These are phyloP conservation scores for Columba livia DNA, from an alignment of 2,113 vertebrate species.

Conservation along the genomic window DNA sequence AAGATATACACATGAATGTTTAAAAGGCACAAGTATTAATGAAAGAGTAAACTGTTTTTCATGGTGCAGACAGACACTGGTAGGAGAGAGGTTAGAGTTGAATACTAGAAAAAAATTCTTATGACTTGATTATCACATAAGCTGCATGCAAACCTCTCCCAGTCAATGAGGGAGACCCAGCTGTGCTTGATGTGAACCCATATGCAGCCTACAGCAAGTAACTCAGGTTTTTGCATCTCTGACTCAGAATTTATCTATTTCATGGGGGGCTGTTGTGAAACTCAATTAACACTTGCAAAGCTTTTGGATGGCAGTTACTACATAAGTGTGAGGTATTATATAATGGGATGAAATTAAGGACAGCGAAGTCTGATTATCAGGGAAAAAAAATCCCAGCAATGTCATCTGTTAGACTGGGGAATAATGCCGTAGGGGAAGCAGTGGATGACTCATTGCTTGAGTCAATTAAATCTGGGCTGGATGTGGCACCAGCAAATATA, in stretches of 20 bases:
- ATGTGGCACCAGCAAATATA: slow-evolving; percentile 40
- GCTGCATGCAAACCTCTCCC: background rate
- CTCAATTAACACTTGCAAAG: slow-evolving; percentile 47
- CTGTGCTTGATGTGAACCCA: background rate
- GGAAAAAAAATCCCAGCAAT: slow-evolving; percentile 28
- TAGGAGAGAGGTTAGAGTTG: background rate
- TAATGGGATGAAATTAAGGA: slow-evolving; percentile 68
- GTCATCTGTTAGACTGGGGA: slow-evolving; percentile 28
- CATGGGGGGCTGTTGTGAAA: slow-evolving; percentile 22
- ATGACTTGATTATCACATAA: background rate
- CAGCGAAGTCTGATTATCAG: slow-evolving; percentile 56
- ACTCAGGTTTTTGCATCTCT: slow-evolving; percentile 21
- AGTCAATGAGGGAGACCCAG: background rate
- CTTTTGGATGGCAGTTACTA: slow-evolving; percentile 11
- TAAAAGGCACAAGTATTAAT: background rate
- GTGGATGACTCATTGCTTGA: slow-evolving; percentile 44
- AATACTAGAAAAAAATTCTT: background rate
- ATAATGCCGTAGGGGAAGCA: slow-evolving; percentile 25
- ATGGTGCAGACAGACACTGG: background rate
- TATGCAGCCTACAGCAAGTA: background rate
- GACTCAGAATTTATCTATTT: slow-evolving; percentile 44
- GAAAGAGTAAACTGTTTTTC: background rate
- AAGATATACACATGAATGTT: background rate
- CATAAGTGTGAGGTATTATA: slow-evolving; percentile 44
- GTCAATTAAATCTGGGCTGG: slow-evolving; percentile 54